Percentiles rank a stretch among this genome's conserved stretches.
Conservation (phyloP, 2,888 invertebrate species). For the Papilio gigon region DNA sequence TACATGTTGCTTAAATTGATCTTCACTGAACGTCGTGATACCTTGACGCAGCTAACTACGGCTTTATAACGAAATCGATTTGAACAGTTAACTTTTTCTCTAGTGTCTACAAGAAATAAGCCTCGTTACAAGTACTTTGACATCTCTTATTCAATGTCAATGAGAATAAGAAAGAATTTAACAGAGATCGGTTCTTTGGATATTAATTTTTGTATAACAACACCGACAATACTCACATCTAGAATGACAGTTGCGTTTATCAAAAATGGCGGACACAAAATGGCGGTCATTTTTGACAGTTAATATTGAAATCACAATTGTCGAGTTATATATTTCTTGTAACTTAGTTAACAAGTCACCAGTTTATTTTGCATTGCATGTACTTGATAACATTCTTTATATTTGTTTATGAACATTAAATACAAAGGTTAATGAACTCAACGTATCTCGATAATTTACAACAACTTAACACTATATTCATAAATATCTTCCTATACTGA, state of each 20-base stretch:
- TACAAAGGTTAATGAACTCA: slow-evolving; percentile 26
- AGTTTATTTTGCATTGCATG: slow-evolving; percentile 24
- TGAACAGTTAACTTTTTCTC: background rate
- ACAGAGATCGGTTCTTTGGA: slow-evolving; percentile 39
- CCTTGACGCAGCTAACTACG: slow-evolving; percentile 41
- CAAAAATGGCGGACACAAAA: slow-evolving; percentile 4
- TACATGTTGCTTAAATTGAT: slow-evolving; percentile 45
- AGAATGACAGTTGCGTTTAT: background rate
- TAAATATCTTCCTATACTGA: slow-evolving; percentile 40
- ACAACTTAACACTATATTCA: slow-evolving; percentile 39
- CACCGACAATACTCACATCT: background rate
- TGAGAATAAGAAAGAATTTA: slow-evolving; percentile 31
- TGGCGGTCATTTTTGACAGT: background rate
- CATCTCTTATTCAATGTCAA: slow-evolving; percentile 6
- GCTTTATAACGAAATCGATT: slow-evolving; percentile 41
- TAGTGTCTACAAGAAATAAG: slow-evolving; percentile 30
- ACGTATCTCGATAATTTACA: slow-evolving; percentile 31
- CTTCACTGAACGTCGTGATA: slow-evolving; percentile 42
- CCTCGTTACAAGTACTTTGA: slow-evolving; percentile 28
- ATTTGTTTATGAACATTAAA: slow-evolving; percentile 21
- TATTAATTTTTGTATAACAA: slow-evolving; percentile 9
- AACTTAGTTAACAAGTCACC: background rate
- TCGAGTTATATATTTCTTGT: background rate
- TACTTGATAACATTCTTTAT: slow-evolving; percentile 40
- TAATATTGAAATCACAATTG: background rate